Conservation (phyloP, 2,113 vertebrate genomes). For the Crotalus helleri region DNA sequence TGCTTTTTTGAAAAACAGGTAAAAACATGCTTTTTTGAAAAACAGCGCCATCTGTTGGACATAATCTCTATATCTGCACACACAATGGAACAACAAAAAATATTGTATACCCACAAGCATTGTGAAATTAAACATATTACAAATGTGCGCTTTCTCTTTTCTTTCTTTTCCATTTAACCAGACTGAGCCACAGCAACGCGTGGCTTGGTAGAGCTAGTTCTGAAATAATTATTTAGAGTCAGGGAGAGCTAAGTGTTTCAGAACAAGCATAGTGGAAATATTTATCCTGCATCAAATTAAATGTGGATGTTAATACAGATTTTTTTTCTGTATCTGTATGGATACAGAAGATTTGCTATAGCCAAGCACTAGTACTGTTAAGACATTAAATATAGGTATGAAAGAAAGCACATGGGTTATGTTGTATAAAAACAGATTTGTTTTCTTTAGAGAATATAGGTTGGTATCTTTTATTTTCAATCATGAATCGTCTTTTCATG, state of each 20-base stretch:
- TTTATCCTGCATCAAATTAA: background rate
- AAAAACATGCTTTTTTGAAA: too few relatives aligned
- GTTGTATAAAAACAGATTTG: background rate
- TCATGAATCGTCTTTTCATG: background rate
- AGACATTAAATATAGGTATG: background rate
- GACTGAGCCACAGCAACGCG: too few relatives aligned
- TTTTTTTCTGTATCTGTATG: background rate
- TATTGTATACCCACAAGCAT: too few relatives aligned
- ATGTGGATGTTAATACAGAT: background rate
- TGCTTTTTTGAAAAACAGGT: too few relatives aligned
- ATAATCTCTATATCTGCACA: too few relatives aligned
- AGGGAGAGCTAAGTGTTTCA: background rate
- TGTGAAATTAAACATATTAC: too few relatives aligned
- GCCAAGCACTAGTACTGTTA: background rate
- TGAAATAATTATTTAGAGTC: background rate
- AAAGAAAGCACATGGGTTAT: background rate
- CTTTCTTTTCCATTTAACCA: too few relatives aligned
- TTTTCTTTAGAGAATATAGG: background rate
- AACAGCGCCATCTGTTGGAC: too few relatives aligned
- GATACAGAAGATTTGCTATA: background rate
- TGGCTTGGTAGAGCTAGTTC: too few relatives aligned
- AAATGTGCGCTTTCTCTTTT: too few relatives aligned
- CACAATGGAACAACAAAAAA: too few relatives aligned
- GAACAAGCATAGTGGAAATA: background rate
- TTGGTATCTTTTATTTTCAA: background rate